phyloP scores from a whole-genome alignment of 2,113 vertebrate species.

The Dinomys branickii region DNA sequence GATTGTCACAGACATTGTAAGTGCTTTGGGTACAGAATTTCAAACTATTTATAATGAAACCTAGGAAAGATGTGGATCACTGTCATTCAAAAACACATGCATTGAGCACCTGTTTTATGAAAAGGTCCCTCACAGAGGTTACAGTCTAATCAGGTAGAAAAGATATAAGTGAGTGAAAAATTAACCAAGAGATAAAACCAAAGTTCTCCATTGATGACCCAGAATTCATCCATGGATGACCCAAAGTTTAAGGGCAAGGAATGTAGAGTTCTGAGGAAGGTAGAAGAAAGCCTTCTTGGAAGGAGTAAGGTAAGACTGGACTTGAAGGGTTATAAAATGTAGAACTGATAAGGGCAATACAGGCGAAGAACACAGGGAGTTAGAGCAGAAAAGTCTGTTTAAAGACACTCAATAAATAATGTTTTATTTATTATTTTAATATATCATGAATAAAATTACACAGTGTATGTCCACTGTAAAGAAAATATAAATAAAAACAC shows the following conservation, averaged over 20 bases:
- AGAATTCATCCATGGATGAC: not conserved
- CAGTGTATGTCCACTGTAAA: not conserved
- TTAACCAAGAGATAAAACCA: not conserved
- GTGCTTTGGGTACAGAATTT: not conserved
- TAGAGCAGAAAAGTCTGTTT: not conserved
- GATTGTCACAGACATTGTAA: not conserved
- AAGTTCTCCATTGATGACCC: not conserved
- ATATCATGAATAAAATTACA: not conserved
- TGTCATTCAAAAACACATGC: not conserved
- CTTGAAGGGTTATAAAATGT: not conserved
- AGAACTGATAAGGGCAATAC: not conserved
- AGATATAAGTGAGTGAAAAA: not conserved
- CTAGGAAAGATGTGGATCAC: not conserved
- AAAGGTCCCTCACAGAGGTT: not conserved
- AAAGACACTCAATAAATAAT: slow-evolving; percentile 5
- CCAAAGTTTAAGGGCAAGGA: not conserved
- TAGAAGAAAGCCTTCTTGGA: not conserved
- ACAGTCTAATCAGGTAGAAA: not conserved
- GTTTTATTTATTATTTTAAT: not conserved
- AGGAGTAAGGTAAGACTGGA: not conserved
- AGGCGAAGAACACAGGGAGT: not conserved
- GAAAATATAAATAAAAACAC: slow-evolving; percentile 9
- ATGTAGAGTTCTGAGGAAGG: not conserved
- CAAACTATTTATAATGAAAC: slow-evolving; percentile 37
- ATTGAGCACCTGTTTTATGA: not conserved